These are phyloP conservation scores for Carterocephalus palaemon DNA, from an alignment of 2,888 invertebrate species.

Conservation along the genomic window DNA sequence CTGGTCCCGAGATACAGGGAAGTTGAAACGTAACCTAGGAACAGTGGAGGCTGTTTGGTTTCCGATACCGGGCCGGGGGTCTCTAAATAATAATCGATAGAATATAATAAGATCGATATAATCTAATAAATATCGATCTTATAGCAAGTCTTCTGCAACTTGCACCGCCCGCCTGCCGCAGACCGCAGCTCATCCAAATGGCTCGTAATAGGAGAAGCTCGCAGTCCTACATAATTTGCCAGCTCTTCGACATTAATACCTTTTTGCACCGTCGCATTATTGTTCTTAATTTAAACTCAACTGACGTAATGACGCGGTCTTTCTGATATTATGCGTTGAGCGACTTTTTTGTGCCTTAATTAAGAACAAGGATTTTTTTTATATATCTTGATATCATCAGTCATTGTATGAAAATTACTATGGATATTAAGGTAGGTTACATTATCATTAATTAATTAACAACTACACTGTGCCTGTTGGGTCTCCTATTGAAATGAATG, in stretches of 20 bases:
- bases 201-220: conserved; percentile 31
- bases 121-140: background rate
- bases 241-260: conserved; percentile 24
- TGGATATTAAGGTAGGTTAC: too few relatives aligned
- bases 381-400: too few relatives aligned
- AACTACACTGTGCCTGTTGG: too few relatives aligned
- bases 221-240: conserved; percentile 21
- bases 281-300: conserved; percentile 17
- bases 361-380: background rate
- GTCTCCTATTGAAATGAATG: too few relatives aligned
- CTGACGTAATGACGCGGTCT: conserved; percentile 5
- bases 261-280: conserved; percentile 23
- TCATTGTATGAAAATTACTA: too few relatives aligned
- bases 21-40: too few relatives aligned
- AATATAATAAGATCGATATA: background rate
- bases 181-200: conserved; percentile 30
- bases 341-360: background rate
- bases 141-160: background rate
- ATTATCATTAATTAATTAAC: too few relatives aligned
- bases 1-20: too few relatives aligned
- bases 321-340: background rate
- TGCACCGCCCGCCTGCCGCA: conserved; percentile 11
- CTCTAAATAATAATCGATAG: too few relatives aligned
- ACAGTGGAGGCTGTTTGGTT: too few relatives aligned
- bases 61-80: too few relatives aligned